Base-by-base conservation (phyloP, 2,888 invertebrate species). In the Plusia festucae region DNA sequence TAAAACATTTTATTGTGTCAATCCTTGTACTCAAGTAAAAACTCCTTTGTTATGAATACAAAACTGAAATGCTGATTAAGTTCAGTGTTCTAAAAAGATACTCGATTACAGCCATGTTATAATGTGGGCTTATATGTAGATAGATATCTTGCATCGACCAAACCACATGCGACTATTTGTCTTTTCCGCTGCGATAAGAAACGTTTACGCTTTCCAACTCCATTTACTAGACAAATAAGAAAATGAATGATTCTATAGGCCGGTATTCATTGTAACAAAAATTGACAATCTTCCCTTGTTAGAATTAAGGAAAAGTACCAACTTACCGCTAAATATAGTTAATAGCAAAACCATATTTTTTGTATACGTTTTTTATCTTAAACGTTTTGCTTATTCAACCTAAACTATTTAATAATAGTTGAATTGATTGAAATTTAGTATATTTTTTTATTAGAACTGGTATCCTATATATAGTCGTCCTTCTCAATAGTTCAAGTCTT, bases 121-220 rank as follows among this genome's bases (percentile, higher is more conserved):
- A 40, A 40, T 40, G n/a, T 6, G n/a, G 6, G n/a, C 15, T 40
- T 15, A 40, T 40, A 34, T 27, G 8, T 27, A 30, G 30, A 9
- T 30, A 30, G 40, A 40, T 40, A 40, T 40, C n/a, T 40, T n/a
- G 40, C 40, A 40, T 0, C 4, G n/a, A 1, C 40, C n/a, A 40
- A 40, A 40, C 40, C n/a, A 22, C 32, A 44, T 46, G 9, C 11
- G 27, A 34, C n/a, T 60, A 53, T 70, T 56, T 60, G 54, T 34
- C 53, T 53, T 51, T 51, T 66, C 51, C 44, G 54, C 60, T 24
- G 18, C 55, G 71, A 71, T 71, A 70, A 70, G 46, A 58, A 24
- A 54, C 18, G 13, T 71, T 71, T 51, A 53, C 15, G 40, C 55
- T 71, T 59, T 70, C 49, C 49, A 52, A 44, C 54, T 53, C 57